Base-by-base conservation (phyloP, 2,888 invertebrate genomes). In the Dorcus hopei region DNA sequence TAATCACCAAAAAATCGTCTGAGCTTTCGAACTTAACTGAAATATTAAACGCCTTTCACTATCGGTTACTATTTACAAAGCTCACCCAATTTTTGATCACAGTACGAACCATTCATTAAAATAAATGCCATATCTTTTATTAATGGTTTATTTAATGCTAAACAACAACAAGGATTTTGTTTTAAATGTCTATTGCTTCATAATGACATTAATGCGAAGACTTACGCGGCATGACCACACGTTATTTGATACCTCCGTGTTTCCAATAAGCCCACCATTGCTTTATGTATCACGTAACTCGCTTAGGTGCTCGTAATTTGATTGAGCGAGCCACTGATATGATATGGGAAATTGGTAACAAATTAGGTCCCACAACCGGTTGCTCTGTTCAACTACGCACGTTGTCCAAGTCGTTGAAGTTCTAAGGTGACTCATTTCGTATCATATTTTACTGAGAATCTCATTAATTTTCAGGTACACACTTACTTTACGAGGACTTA, bases 321-420 rank as follows among this genome's bases (percentile, higher is more conserved):
- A 61, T 68, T 62, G 65, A 61, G 58, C 64, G 65, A 63, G 57
- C 64, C 66, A 63, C 71, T 73, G 74, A 76, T 75, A 75, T 75
- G 74, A 76, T 77, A 75, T 77, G 77, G 74, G 77, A 77, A 77
- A 75, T 76, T 76, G 74, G 72, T 72, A 72, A 72, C 74, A 74
- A 74, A 76, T 77, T 76, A 76, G 70, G 67, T 77, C 75, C 73
- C 76, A 75, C 73, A 75, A 74, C 72, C 64, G 64, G 50, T 56
- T 51, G 49, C 42, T 52, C 48, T 55, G 49, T 51, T 58, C 54
- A 56, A 33, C 26, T 33, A 33, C 26, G 26, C 26, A 40, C 41
- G 58, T 43, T 56, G 49, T 54, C 49, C 61, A 57, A 57, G 23
- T 57, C 61, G 54, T 50, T 61, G 61, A 61, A 57, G 49, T 9